phyloP scores from a whole-genome alignment of 2,888 invertebrate genomes.

The Hydroisotoma schaefferi region DNA sequence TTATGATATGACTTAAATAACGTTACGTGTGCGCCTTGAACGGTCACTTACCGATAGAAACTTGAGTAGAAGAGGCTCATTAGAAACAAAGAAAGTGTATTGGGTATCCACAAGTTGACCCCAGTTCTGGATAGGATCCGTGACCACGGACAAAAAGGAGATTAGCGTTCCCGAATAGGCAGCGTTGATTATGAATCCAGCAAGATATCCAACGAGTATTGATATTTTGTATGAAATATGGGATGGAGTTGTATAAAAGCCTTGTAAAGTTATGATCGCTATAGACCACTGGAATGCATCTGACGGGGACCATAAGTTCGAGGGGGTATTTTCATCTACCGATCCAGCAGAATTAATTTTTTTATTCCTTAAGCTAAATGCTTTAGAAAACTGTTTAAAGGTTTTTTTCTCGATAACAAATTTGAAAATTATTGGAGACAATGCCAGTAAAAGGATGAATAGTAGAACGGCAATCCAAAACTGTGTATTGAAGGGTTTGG shows the following conservation, averaged over 20 bases:
- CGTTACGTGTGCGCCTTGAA: no score
- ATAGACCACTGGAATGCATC: slow-evolving; percentile 28
- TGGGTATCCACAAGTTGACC: slow-evolving; percentile 22
- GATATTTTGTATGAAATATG: slow-evolving; percentile 16
- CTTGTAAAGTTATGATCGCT: slow-evolving; percentile 20
- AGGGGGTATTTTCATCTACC: not conserved
- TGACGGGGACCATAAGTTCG: not conserved
- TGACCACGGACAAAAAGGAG: slow-evolving; percentile 30
- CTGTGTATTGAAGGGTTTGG: slow-evolving; percentile 21
- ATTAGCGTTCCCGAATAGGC: slow-evolving; percentile 36
- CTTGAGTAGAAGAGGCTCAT: slow-evolving; percentile 17
- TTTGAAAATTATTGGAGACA: not conserved
- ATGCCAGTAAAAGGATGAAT: slow-evolving; percentile 2
- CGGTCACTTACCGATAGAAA: slow-evolving; percentile 30
- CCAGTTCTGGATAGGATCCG: slow-evolving; percentile 25
- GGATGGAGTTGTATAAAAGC: slow-evolving; percentile 24
- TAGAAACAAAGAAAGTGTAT: slow-evolving; percentile 21
- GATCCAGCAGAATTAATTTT: not conserved
- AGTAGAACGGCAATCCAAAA: slow-evolving; percentile 22
- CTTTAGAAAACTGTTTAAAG: not conserved
- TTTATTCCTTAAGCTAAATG: not conserved
- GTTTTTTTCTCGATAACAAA: not conserved
- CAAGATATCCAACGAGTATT: slow-evolving; percentile 17
- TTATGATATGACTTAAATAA: no score
- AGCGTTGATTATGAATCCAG: slow-evolving; percentile 22